phyloP scores from a whole-genome alignment of 2,113 vertebrate species.

The Talpa occidentalis region DNA sequence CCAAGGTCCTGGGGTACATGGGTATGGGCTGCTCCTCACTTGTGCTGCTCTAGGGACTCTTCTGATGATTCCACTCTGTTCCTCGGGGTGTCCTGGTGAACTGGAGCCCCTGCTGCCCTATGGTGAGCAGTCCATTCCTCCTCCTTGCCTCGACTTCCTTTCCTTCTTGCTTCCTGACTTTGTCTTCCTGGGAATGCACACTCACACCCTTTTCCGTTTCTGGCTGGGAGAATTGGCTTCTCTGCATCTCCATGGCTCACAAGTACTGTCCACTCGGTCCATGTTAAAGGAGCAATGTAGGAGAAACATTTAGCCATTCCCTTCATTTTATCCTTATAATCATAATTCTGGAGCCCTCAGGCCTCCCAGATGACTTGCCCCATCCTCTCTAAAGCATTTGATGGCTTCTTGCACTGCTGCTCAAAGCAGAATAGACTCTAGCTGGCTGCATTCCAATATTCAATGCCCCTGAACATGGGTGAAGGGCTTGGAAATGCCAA shows the following conservation, averaged over 20 bases:
- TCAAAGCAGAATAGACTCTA: not conserved
- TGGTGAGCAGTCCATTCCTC: not conserved
- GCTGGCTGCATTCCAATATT: not conserved
- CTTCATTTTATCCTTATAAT: not conserved
- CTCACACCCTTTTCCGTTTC: not conserved
- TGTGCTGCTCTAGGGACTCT: not conserved
- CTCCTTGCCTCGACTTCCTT: not conserved
- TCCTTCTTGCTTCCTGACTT: not conserved
- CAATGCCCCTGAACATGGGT: fast-evolving
- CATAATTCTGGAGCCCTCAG: not conserved
- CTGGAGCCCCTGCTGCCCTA: not conserved
- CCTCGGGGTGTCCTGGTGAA: not conserved
- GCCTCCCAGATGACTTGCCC: not conserved
- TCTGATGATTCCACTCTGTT: not conserved
- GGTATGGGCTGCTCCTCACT: fast-evolving
- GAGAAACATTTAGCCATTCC: not conserved
- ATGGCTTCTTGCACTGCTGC: not conserved
- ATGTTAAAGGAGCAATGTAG: not conserved
- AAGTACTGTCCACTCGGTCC: too few relatives aligned
- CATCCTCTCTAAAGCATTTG: fast-evolving
- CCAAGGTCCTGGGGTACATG: not conserved
- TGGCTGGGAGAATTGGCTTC: not conserved
- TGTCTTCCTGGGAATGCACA: not conserved
- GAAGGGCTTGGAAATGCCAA: not conserved
- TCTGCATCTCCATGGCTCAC: fast-evolving